Percentiles rank a stretch among this genome's conserved stretches.
Conservation (phyloP, 2,113 vertebrate species). For the Oryzias celebensis region DNA sequence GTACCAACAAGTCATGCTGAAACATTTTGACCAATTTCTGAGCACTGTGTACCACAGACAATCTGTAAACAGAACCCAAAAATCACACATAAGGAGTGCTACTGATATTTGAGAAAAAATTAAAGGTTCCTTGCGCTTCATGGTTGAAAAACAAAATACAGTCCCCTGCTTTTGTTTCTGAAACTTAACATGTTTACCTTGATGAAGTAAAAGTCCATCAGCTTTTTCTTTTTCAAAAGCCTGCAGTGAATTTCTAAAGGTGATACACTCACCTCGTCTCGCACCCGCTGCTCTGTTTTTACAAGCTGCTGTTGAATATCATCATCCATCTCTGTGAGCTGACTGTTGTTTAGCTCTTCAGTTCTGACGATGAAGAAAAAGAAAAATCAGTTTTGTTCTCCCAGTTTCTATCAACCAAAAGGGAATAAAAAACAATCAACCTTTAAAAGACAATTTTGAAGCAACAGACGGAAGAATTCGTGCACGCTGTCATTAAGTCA, state of each 20-base stretch:
- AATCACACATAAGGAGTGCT: too few relatives aligned
- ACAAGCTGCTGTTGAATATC: slow-evolving; percentile 74
- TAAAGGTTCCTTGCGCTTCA: too few relatives aligned
- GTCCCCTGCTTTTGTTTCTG: neutral
- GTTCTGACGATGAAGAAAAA: slow-evolving; percentile 61
- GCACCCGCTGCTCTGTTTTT: slow-evolving; percentile 63
- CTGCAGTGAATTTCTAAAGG: neutral
- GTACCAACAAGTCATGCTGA: too few relatives aligned
- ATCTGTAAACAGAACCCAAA: too few relatives aligned
- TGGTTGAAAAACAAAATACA: too few relatives aligned
- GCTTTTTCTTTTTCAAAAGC: slow-evolving; percentile 5
- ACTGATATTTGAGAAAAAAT: too few relatives aligned
- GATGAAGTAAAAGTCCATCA: neutral
- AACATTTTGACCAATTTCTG: too few relatives aligned
- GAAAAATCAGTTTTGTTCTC: slow-evolving; percentile 11
- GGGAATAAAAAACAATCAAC: neutral
- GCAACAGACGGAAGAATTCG: neutral
- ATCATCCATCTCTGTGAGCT: slow-evolving; percentile 77
- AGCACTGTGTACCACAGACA: too few relatives aligned
- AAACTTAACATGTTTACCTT: neutral
- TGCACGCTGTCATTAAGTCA: neutral
- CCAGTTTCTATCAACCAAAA: slow-evolving; percentile 8
- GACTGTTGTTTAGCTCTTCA: slow-evolving; percentile 71
- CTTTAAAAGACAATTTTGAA: neutral
- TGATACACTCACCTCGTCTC: slow-evolving; percentile 68